These are phyloP conservation scores for Echiichthys vipera DNA, from an alignment of 2,797 vertebrate species.

Conservation along the genomic window DNA sequence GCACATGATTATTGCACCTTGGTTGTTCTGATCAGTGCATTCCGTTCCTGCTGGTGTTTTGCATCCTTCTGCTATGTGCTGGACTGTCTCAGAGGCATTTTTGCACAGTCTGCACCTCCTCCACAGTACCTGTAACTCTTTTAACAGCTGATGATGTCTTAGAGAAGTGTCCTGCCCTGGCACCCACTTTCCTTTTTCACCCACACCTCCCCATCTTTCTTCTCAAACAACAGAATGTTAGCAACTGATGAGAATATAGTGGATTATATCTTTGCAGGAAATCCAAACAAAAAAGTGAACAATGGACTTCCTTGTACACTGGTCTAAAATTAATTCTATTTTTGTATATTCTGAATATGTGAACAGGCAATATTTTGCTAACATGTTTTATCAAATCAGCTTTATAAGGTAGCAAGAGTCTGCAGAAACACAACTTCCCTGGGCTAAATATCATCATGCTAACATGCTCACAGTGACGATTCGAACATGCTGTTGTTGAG, in stretches of 20 bases:
- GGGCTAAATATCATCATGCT: too few species aligned
- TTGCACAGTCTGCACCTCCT: background rate
- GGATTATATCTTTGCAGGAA: too few species aligned
- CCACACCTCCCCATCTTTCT: background rate
- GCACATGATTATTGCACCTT: background rate
- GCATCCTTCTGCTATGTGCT: background rate
- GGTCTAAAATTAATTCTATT: too few species aligned
- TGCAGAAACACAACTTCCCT: too few species aligned
- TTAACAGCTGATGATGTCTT: conserved; percentile 1
- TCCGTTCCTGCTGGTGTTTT: background rate
- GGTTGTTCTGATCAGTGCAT: background rate
- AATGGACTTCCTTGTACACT: background rate
- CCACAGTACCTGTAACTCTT: background rate
- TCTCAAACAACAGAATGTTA: background rate
- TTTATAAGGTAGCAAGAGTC: too few species aligned
- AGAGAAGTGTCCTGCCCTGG: background rate
- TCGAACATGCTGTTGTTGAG: background rate
- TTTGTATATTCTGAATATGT: too few species aligned
- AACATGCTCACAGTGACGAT: too few species aligned
- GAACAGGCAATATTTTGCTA: too few species aligned
- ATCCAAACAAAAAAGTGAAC: background rate
- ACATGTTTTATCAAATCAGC: too few species aligned
- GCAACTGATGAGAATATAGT: background rate
- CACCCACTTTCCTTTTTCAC: background rate
- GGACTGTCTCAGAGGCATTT: background rate